Evolutionary conservation across 1,140 invertebrate species (phyloP), one percentile per base, ranked within the genome.

Genomic region (Trichonephila inaurata): DNA sequence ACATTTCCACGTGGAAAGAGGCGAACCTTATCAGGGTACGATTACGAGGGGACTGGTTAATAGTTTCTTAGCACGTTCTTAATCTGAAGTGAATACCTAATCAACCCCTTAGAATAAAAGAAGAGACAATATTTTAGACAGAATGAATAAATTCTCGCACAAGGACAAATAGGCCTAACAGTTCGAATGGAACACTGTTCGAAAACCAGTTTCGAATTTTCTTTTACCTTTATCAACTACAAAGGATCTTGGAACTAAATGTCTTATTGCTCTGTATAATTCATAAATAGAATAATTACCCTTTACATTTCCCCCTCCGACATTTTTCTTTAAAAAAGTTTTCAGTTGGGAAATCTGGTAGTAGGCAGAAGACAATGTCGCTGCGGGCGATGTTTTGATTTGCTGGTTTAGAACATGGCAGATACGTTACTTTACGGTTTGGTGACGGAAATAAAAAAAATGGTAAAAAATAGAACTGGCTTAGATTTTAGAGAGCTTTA

Each of bases 281-380:
- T 66, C 64, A 66, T 66, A 66, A 66, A 66, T 66, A 66, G 64
- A 66, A 66, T 66, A 66, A 66, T 66, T 66, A 24, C n/a, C 64
- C 19, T 66, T 66, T 66, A 18, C 62, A 21, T n/a, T n/a, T n/a
- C n/a, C 64, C 18, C 19, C n/a, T 66, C 19, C 64, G 10, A 10
- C 64, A 10, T 66, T 66, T 21, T n/a, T 10, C 2, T n/a, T 10
- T 7, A 21, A 64, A 21, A 64, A 64, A 21, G 21, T 66, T 2
- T 66, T 62, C 16, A 5, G 61, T 19, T 19, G 16, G 5, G 61
- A 62, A 18, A 19, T 62, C 16, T 62, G 12, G 61, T 19, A 18
- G 19, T 62, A 18, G 16, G 16, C 16, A 62, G 61, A 62, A 62
- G 19, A 19, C 2, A 62, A 62, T 66, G 66, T 69, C 66, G 66